Percentiles rank a stretch among this genome's conserved stretches.
Conservation (phyloP, 1,140 invertebrate species). For the Cydia fagiglandana region DNA sequence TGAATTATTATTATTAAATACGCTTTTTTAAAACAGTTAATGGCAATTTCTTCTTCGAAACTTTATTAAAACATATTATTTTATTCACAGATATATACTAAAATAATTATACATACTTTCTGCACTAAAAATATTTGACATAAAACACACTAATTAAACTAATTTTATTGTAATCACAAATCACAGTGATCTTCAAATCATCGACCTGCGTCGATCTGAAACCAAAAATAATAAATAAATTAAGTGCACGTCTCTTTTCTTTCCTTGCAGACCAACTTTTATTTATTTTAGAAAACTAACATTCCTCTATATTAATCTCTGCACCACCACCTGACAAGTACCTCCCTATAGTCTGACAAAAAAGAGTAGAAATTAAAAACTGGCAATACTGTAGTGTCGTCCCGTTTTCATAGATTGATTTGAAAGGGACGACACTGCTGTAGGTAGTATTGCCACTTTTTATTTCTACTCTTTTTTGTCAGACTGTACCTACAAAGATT, state of each 20-base stretch:
- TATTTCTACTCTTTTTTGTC: too few relatives aligned
- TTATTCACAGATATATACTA: neutral
- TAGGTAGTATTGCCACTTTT: too few relatives aligned
- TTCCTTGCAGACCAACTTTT: neutral
- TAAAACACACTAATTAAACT: neutral
- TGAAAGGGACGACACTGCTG: too few relatives aligned
- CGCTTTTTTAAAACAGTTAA: too few relatives aligned
- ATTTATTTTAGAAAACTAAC: neutral
- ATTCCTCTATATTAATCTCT: neutral
- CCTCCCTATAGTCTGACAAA: too few relatives aligned
- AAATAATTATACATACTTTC: neutral
- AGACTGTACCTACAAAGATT: neutral
- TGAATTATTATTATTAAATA: too few relatives aligned
- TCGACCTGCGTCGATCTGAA: constrained; percentile 63
- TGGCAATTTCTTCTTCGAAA: too few relatives aligned
- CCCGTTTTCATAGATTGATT: too few relatives aligned
- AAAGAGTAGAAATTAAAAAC: too few relatives aligned
- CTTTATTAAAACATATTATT: neutral
- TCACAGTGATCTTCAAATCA: constrained; percentile 39
- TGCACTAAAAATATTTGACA: neutral
- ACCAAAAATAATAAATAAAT: constrained; percentile 45
- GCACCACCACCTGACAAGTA: constrained; percentile 1
- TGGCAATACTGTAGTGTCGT: too few relatives aligned
- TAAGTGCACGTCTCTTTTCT: neutral
- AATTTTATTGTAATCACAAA: neutral